Evolutionary conservation across 2,888 invertebrate species (phyloP), one percentile per base, ranked within the genome.

Genomic region (Gerosis bhagava): DNA sequence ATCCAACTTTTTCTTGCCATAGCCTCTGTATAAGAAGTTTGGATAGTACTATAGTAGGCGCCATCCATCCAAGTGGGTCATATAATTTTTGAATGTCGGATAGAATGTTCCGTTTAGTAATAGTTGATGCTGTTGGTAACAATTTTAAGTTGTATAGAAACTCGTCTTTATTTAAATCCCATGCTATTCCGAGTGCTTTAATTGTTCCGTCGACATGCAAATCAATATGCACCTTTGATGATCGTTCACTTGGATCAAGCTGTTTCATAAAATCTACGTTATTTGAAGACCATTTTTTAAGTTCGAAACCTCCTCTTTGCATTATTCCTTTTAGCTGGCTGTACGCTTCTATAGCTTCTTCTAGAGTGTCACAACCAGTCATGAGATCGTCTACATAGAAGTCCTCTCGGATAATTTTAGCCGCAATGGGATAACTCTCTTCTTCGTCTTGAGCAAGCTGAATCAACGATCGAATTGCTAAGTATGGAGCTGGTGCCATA

Each of bases 231-330:
- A 21, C 51, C 6, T 40, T 37, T 0, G 40, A n/a, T n/a, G 32
- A 35, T 46, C 49, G 34, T 19, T 50, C 8, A 7, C 11, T n/a
- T 21, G 43, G 13, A 7, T 36, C 17, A 5, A 49, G 19, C 12
- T 39, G 19, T 13, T 41, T 29, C 10, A 54, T 25, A 13, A 55
- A 50, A 7, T 51, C 46, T 5, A 3, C 10, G 22, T 21, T 50
- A 37, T 58, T 58, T 1, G 54, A 54, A 1, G 44, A 24, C 58
- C 58, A 58, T 43, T 56, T 58, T 12, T 44, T 45, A 2, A 53
- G 16, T 4, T 11, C 7, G 29, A 58, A 56, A 3, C 54, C 54
- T n/a, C 54, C 12, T 49, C 22, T 5, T 7, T 11, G 1, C 8
- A 25, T n/a, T 13, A 54, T 12, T 4, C 32, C 19, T 19, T 51